phyloP scores from a whole-genome alignment of 2,113 vertebrate genomes.

The Arenaria interpres region DNA sequence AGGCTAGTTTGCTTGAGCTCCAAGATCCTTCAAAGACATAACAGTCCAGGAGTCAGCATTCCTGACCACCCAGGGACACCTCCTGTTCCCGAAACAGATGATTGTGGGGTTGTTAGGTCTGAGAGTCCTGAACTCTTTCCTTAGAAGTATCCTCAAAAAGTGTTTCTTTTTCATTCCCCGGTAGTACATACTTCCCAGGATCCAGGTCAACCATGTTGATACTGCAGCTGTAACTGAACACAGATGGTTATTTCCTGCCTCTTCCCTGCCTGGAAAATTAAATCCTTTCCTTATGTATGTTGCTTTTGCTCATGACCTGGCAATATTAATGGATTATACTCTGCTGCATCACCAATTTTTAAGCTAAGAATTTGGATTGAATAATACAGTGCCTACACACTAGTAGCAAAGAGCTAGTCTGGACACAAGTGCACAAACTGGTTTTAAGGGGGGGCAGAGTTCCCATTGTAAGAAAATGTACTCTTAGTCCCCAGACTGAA shows the following conservation, averaged over 20 bases:
- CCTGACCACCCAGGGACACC: slow-evolving; percentile 7
- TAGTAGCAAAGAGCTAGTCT: not conserved
- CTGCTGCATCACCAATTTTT: not conserved
- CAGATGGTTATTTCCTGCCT: slow-evolving; percentile 52
- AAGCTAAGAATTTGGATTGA: not conserved
- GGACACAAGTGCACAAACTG: not conserved
- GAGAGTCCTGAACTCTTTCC: not conserved
- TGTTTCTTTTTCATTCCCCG: slow-evolving; percentile 6
- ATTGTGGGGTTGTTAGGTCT: not conserved
- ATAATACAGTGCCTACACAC: not conserved
- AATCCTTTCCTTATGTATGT: slow-evolving; percentile 17
- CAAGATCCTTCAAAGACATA: not conserved
- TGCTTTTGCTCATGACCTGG: slow-evolving; percentile 9
- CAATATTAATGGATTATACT: not conserved
- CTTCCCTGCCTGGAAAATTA: slow-evolving; percentile 31
- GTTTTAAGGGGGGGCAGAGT: not conserved
- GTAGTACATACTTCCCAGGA: not conserved
- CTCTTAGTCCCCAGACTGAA: not conserved
- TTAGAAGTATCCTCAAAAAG: slow-evolving; percentile 4
- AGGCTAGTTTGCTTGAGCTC: not conserved
- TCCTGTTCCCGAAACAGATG: not conserved
- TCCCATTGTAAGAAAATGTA: not conserved
- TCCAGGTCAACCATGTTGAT: not conserved
- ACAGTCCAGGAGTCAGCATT: not conserved
- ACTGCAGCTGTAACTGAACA: slow-evolving; percentile 34